Evolutionary conservation across 1,140 invertebrate genomes (phyloP).

Genomic region (Calliopsis andreniformis): DNA sequence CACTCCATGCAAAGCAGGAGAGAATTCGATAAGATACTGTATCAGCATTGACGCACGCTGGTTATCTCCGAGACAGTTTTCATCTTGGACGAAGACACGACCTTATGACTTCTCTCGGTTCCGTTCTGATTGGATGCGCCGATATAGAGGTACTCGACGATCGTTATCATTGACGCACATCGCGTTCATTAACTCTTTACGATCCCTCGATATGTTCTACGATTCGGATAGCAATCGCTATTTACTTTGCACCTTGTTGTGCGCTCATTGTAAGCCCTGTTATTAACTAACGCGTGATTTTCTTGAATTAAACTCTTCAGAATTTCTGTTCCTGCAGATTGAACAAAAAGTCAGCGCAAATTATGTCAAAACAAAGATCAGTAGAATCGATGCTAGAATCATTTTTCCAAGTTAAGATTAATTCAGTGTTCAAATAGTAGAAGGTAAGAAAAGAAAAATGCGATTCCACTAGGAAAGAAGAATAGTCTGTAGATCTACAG

Average conservation of each 20-base stretch:
- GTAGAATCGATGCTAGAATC: not conserved
- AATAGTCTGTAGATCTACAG: not conserved
- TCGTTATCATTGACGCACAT: conserved; percentile 57
- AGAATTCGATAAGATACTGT: conserved; percentile 63
- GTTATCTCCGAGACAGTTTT: conserved; percentile 48
- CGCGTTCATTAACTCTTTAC: conserved; percentile 28
- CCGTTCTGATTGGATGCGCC: conserved; percentile 31
- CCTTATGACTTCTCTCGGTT: conserved; percentile 3
- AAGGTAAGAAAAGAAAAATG: not conserved
- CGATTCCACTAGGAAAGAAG: no score
- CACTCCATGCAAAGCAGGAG: conserved; percentile 14
- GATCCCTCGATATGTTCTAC: conserved; percentile 1
- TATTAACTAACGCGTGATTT: not conserved
- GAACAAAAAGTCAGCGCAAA: no score
- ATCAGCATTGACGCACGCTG: conserved; percentile 67
- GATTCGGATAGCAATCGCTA: conserved; percentile 2
- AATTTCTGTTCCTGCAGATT: no score
- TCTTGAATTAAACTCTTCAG: not conserved
- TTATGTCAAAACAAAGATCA: no score
- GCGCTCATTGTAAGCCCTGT: not conserved
- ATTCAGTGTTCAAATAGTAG: not conserved
- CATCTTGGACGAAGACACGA: conserved; percentile 3
- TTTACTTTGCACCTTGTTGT: not conserved
- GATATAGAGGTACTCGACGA: conserved; percentile 30
- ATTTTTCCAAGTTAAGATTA: not conserved